These are phyloP conservation scores for Drosophila santomea DNA, from an alignment of 1,140 invertebrate genomes.

Conservation along the genomic window DNA sequence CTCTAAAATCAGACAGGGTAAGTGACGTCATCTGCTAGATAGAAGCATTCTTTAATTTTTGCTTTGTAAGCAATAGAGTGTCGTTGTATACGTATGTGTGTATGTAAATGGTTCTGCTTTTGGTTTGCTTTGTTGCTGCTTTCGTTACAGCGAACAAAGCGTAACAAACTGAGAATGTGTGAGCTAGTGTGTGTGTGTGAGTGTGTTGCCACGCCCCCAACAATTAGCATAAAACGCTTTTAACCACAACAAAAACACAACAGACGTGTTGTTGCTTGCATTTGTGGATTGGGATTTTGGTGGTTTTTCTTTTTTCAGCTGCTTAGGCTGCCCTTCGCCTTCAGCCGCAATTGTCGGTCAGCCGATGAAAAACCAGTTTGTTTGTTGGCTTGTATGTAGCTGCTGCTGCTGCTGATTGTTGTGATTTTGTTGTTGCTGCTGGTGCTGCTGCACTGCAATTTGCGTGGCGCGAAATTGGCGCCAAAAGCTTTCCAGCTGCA, in stretches of 20 bases:
- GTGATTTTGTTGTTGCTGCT: constrained; percentile 62
- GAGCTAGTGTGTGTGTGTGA: constrained; percentile 18
- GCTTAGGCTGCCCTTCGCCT: constrained; percentile 66
- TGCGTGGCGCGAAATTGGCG: constrained; percentile 67
- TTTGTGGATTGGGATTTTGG: constrained; percentile 31
- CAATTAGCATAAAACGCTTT: constrained; percentile 64
- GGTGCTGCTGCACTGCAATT: constrained; percentile 51
- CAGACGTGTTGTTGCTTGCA: constrained; percentile 57
- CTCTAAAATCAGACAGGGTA: constrained; percentile 24
- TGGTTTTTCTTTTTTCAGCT: constrained; percentile 35
- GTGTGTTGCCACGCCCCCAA: constrained; percentile 42
- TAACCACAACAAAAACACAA: constrained; percentile 39
- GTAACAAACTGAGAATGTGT: constrained; percentile 44
- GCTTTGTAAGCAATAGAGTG: constrained; percentile 22
- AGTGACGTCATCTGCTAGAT: constrained; percentile 25
- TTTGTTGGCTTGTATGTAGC: constrained; percentile 13
- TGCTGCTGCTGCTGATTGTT: constrained; percentile 49
- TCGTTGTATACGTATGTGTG: constrained; percentile 15
- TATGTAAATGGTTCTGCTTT: constrained; percentile 14
- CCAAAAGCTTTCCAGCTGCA: constrained; percentile 74
- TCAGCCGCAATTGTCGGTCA: constrained; percentile 70
- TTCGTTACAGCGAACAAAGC: constrained; percentile 60
- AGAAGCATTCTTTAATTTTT: constrained; percentile 11
- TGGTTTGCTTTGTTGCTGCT: constrained; percentile 50
- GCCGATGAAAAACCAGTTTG: constrained; percentile 73